Conservation (phyloP, 2,113 vertebrate genomes). For the Crotalus horridus region DNA sequence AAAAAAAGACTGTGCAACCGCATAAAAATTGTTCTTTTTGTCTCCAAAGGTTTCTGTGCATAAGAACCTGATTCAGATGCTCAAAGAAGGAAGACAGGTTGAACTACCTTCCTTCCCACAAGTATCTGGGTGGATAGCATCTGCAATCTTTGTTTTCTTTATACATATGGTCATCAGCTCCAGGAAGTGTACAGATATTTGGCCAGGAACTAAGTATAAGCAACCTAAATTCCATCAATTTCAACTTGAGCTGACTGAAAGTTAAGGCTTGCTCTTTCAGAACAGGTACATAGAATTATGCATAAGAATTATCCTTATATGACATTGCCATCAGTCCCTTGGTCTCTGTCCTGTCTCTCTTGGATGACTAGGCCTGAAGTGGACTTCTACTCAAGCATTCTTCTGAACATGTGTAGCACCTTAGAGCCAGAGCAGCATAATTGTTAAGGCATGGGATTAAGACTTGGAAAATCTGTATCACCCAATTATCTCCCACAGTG, state of each 20-base stretch:
- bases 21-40: background rate
- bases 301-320: background rate
- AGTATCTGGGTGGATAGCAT: constrained; percentile 58
- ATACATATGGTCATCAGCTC: constrained; percentile 28
- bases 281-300: background rate
- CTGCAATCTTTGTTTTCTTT: constrained; percentile 48
- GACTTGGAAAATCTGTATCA: background rate
- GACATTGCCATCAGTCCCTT: background rate
- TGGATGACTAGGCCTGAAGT: background rate
- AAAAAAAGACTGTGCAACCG: background rate
- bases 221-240: background rate
- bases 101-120: constrained; percentile 58
- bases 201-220: background rate
- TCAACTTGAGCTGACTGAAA: background rate
- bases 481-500: background rate
- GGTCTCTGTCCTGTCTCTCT: background rate
- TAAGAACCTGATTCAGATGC: constrained; percentile 51
- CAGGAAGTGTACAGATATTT: constrained; percentile 37
- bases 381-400: background rate
- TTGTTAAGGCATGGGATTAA: background rate
- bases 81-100: constrained; percentile 32
- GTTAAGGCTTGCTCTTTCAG: background rate
- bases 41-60: constrained; percentile 35
- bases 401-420: background rate
- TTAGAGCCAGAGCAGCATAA: background rate